These are phyloP conservation scores for Salvator merianae DNA, from an alignment of 2,113 vertebrate species.

Conservation along the genomic window DNA sequence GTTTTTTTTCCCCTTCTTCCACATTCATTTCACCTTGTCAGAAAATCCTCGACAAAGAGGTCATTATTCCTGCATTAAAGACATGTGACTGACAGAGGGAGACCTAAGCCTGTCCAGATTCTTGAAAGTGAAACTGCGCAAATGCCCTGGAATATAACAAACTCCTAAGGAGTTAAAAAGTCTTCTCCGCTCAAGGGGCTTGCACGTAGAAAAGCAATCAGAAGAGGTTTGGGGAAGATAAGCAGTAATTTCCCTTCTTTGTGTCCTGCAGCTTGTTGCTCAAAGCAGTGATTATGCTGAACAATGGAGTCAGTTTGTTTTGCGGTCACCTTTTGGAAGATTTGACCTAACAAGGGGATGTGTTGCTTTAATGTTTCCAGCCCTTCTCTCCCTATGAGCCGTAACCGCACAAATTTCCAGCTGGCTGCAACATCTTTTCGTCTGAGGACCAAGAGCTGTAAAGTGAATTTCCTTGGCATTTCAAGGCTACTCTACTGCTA, in stretches of 20 bases:
- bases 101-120: neutral
- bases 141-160: neutral
- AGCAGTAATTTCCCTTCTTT: conserved; percentile 37
- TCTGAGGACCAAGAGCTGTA: conserved; percentile 46
- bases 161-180: conserved; percentile 38
- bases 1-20: neutral
- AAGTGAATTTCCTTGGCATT: conserved; percentile 46
- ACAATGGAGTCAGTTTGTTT: conserved; percentile 53
- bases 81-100: neutral
- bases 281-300: conserved; percentile 58
- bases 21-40: neutral
- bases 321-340: conserved; percentile 48
- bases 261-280: conserved; percentile 49
- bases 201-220: conserved; percentile 33
- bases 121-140: neutral
- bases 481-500: conserved; percentile 43
- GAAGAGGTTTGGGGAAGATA: conserved; percentile 48
- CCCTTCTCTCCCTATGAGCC: neutral
- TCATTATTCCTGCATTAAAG: neutral
- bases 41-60: neutral
- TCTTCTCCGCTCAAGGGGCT: conserved; percentile 26
- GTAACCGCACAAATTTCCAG: conserved; percentile 30
- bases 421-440: conserved; percentile 35
- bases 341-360: conserved; percentile 17
- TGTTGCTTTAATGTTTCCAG: conserved; percentile 25